Base-by-base conservation (phyloP, 1,140 invertebrate species). In the Bombus fervidus region DNA sequence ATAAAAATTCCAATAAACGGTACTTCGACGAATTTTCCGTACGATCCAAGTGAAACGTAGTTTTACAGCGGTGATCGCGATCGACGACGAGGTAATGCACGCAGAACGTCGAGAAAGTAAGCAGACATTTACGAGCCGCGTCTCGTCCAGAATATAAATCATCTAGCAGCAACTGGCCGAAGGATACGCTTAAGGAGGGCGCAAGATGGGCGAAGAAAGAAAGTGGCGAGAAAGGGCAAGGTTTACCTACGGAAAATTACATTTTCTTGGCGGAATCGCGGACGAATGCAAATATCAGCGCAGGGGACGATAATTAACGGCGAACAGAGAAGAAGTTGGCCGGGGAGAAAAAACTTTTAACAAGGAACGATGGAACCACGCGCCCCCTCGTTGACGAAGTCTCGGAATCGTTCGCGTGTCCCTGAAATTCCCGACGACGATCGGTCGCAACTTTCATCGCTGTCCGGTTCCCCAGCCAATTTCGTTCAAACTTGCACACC, bases 161-260 rank as follows among this genome's bases (percentile, higher is more conserved):
- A 22, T 53, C 18, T 53, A 53, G 18, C 47, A 53, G 47, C 47
- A 8, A 53, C 47, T 53, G 18, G 18, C 25, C 15, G n/a, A 43
- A n/a, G 5, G 28, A 73, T 31, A 37, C 37, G 28, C 25, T 34
- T 12, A 43, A 53, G 41, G 31, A n/a, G 68, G 15, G 12, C 2
- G 31, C 4, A 2, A 18, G 41, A 5, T 13, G 28, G 5, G 1
- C 0, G 25, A 64, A 64, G 41, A 31, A 59, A 12, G 22, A 18
- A 66, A 31, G 10, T 6, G 1, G 2, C 28, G 15, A 31, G 22
- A 28, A n/a, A 10, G 31, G 13, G 31, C 15, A 66, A 37, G 34
- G n/a, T 84, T 78, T 84, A 37, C 75, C 66, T 15, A 78, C 43
- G 62, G 82, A 84, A 78, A 84, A 78, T 84, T 78, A 84, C 64